Evolutionary conservation across 1,140 invertebrate genomes (phyloP).

Genomic region (Liolophura sinensis): DNA sequence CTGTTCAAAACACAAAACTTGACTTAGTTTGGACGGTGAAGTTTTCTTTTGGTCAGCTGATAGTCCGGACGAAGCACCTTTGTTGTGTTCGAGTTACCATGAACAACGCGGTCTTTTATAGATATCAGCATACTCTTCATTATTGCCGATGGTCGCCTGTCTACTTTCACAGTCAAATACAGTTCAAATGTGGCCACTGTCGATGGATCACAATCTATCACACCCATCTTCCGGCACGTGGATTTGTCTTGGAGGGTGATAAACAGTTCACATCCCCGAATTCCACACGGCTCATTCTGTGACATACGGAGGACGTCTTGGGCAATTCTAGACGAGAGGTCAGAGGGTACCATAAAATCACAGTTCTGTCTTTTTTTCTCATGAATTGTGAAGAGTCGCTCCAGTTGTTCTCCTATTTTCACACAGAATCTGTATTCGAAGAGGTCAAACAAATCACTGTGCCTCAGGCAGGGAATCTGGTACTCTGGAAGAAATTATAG

Average conservation of each 20-base stretch:
- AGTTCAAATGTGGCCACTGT: constrained; percentile 85
- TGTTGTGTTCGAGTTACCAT: constrained; percentile 74
- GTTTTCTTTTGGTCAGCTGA: constrained; percentile 81
- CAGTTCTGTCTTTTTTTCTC: constrained; percentile 51
- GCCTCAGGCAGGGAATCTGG: no score
- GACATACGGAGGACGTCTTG: constrained; percentile 76
- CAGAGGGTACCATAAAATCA: constrained; percentile 78
- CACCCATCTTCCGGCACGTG: constrained; percentile 58
- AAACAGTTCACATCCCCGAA: constrained; percentile 61
- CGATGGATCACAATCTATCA: constrained; percentile 78
- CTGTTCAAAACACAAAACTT: no score
- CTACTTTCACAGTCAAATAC: constrained; percentile 80
- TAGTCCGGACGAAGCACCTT: constrained; percentile 84
- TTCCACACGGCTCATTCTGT: constrained; percentile 82
- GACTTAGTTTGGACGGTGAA: constrained; percentile 66
- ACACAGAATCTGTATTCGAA: no score
- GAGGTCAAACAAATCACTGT: no score
- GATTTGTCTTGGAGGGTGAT: constrained; percentile 48
- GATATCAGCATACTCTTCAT: constrained; percentile 64
- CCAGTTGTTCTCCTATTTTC: no score
- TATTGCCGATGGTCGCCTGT: constrained; percentile 75
- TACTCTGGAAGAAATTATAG: no score
- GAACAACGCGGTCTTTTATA: constrained; percentile 63
- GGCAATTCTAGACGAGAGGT: constrained; percentile 75
- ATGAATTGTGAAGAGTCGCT: no score